A percentile compares a stretch with the other conserved stretches of the same genome.
phyloP scores from a whole-genome alignment of 30 jellyfish, hydroid and myxozoan genomes.

The Aurelia aurita region DNA sequence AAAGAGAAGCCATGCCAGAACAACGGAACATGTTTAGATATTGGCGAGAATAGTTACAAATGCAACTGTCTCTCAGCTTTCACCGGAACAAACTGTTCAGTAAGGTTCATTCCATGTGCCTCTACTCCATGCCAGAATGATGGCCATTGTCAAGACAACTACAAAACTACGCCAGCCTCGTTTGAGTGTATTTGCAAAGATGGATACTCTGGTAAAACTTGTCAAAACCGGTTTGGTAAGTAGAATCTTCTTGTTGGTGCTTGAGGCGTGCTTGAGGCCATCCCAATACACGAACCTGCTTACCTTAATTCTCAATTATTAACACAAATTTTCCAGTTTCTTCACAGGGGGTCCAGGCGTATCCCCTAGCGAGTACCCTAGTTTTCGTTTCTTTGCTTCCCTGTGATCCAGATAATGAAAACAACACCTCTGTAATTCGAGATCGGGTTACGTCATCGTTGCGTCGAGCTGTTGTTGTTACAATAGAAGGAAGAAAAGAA shows the following conservation, averaged over 20 bases:
- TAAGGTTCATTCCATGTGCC: constrained; percentile 6
- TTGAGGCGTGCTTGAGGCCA: background rate
- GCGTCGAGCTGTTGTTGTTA: no score
- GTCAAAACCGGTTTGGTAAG: constrained; percentile 30
- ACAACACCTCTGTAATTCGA: no score
- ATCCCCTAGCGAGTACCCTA: no score
- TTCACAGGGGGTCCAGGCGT: no score
- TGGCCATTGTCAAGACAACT: constrained; percentile 9
- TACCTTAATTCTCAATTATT: no score
- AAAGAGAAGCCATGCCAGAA: constrained; percentile 28
- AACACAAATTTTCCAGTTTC: no score
- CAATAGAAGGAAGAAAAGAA: no score
- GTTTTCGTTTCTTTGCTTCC: no score
- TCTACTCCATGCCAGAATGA: constrained; percentile 20
- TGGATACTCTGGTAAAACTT: constrained; percentile 2
- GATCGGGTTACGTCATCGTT: no score
- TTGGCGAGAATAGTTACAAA: background rate
- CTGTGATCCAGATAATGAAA: no score
- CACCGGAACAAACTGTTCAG: constrained; percentile 12
- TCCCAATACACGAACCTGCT: no score
- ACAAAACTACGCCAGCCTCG: background rate
- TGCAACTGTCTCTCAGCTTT: constrained; percentile 14
- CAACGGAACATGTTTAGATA: constrained; percentile 18
- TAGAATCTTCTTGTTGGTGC: background rate
- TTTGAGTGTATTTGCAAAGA: constrained; percentile 22